A percentile compares a stretch with the other conserved stretches of the same genome.
Evolutionary conservation across 2,888 invertebrate genomes (phyloP).

Genomic region (Dascillus cervinus): DNA sequence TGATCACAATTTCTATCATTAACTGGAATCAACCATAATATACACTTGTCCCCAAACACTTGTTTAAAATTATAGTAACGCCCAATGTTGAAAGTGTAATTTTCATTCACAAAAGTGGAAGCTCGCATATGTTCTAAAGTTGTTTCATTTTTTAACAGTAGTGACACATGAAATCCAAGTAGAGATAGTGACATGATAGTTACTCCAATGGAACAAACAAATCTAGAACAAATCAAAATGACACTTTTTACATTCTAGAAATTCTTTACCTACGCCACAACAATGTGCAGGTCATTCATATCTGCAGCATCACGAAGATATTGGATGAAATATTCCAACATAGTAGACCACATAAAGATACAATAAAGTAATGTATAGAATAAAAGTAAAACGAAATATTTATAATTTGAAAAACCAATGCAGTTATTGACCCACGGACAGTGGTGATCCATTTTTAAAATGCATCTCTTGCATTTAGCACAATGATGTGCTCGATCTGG

Average conservation of each 20-base stretch:
- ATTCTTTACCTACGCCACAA: slow-evolving; percentile 3
- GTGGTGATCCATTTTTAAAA: slow-evolving; percentile 95
- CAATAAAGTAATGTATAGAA: slow-evolving; percentile 84
- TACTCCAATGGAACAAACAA: slow-evolving; percentile 91
- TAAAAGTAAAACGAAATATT: slow-evolving; percentile 91
- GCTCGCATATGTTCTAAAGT: slow-evolving; percentile 91
- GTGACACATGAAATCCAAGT: slow-evolving; percentile 87
- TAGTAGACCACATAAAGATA: slow-evolving; percentile 72
- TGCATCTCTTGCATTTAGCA: slow-evolving; percentile 85
- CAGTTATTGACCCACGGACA: slow-evolving; percentile 97
- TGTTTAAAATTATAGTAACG: slow-evolving; percentile 80
- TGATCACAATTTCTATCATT: slow-evolving; percentile 67
- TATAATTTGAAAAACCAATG: slow-evolving; percentile 92
- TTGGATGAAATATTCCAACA: slow-evolving; percentile 75
- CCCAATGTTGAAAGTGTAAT: slow-evolving; percentile 86
- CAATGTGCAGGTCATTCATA: slow-evolving; percentile 81
- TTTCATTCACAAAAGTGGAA: slow-evolving; percentile 73
- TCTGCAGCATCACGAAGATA: too few species aligned
- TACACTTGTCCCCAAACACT: slow-evolving; percentile 79
- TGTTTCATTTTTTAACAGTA: slow-evolving; percentile 80
- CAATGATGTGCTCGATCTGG: slow-evolving; percentile 96
- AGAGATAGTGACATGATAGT: slow-evolving; percentile 83
- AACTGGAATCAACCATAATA: slow-evolving; percentile 78
- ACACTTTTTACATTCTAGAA: slow-evolving; percentile 1
- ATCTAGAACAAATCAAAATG: slow-evolving; percentile 60